Evolutionary conservation across 2,888 invertebrate species (phyloP).

Genomic region (Nycteola revayana): DNA sequence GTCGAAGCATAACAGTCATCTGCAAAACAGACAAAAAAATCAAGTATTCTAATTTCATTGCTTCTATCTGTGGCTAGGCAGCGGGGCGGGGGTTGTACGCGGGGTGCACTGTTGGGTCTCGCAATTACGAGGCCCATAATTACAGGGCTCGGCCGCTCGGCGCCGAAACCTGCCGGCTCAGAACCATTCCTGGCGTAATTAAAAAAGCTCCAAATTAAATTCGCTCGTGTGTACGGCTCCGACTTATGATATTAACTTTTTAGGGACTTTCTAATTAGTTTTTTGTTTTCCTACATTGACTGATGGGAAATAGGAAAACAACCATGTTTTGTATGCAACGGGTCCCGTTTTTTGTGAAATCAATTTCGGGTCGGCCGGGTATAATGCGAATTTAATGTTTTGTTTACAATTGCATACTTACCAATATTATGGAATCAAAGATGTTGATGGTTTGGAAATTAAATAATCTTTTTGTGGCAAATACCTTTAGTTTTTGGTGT

Average conservation of each 20-base stretch:
- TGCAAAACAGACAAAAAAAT: conserved; percentile 19
- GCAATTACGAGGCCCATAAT: conserved; percentile 80
- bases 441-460: too few species aligned
- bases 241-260: conserved; percentile 80
- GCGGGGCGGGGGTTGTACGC: conserved; percentile 46
- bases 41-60: conserved; percentile 51
- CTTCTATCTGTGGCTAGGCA: conserved; percentile 53
- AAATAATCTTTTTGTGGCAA: too few species aligned
- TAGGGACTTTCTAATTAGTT: conserved; percentile 78
- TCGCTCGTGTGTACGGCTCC: conserved; percentile 74
- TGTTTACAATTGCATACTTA: too few species aligned
- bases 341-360: conserved; percentile 14
- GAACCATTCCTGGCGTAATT: conserved; percentile 76
- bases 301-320: conserved; percentile 53
- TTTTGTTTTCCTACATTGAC: conserved; percentile 55
- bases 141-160: conserved; percentile 77
- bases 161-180: conserved; percentile 72
- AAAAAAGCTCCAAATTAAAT: conserved; percentile 82
- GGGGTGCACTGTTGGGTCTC: conserved; percentile 61
- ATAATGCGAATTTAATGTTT: conserved; percentile 14
- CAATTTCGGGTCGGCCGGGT: conserved; percentile 13
- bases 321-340: conserved; percentile 16
- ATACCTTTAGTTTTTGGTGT: too few species aligned
- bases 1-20: too few species aligned
- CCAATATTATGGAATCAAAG: too few species aligned